Evolutionary conservation across 2,888 invertebrate genomes (phyloP), one percentile per base, ranked within the genome.

Genomic region (Cataglyphis livida): DNA sequence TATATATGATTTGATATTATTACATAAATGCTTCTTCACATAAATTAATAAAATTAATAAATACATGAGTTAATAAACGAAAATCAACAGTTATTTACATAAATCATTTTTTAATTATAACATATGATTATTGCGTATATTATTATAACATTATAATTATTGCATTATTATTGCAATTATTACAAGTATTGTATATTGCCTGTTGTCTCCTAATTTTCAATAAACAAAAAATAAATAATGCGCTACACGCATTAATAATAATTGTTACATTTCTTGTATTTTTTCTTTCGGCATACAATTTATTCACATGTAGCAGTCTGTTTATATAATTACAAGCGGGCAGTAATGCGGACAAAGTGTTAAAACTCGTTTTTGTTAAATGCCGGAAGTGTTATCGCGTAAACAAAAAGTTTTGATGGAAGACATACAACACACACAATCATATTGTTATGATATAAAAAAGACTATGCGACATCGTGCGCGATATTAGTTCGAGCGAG

Each of bases 321-420:
- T 73, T 73, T 32, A 32, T 3, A 21, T 18, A 25, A 65, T 76
- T 66, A 28, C 57, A 1, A 28, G 15, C 38, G 10, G 41, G 25
- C 28, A 57, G 7, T 15, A 41, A 44, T 25, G 25, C 15, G 28
- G 10, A 57, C n/a, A 57, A 7, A n/a, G 68, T 10, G 35, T 21
- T 28, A n/a, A 54, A 76, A 68, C 15, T 65, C 18, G 9, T 70
- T 57, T 1, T 48, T 64, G 68, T 10, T 21, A 59, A 87, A 54
- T 89, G n/a, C 86, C 89, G 88, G 88, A 88, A 88, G 32, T 35
- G 59, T 48, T 41, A 70, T 48, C 25, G 48, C 25, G 57, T 44
- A 78, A 76, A 73, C 28, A 28, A 41, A 70, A 38, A 44, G 25
- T 76, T 85, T 71, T 84, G 38, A 70, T 70, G 54, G 18, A 70